A percentile compares a stretch with the other conserved stretches of the same genome.
Conservation (phyloP, 2,797 vertebrate species). For the Garrulus glandarius region DNA sequence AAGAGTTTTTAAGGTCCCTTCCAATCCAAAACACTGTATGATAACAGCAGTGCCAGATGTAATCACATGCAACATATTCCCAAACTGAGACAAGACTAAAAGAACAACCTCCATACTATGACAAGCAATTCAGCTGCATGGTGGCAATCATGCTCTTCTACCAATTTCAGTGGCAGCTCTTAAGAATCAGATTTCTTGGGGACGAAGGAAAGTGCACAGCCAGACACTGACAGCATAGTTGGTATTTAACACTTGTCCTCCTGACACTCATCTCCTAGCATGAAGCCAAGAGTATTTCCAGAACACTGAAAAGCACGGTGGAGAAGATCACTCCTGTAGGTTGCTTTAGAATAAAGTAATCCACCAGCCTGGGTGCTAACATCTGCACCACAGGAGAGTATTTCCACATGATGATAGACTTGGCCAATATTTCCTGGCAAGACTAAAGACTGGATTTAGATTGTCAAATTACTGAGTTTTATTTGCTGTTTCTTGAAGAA, state of each 20-base stretch:
- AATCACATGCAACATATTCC: neutral
- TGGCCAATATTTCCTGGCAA: neutral
- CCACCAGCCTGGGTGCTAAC: neutral
- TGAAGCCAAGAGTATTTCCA: neutral
- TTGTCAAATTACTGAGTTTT: neutral
- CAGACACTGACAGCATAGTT: neutral
- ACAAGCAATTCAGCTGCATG: accelerated
- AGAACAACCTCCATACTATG: neutral
- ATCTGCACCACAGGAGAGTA: neutral
- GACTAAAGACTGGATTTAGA: neutral
- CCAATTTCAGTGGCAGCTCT: neutral
- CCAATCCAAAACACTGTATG: neutral
- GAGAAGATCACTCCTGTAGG: neutral
- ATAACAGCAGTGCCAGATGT: neutral
- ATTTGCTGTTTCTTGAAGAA: neutral
- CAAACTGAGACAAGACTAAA: neutral
- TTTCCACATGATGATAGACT: neutral
- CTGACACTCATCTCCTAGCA: neutral
- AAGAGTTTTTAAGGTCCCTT: neutral
- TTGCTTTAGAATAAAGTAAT: neutral
- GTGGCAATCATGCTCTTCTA: neutral
- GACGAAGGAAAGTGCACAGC: neutral
- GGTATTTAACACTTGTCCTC: neutral
- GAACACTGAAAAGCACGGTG: neutral
- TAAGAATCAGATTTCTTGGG: neutral